These are phyloP conservation scores for Microctonus hyperodae DNA, from an alignment of 2,888 invertebrate species.

Conservation along the genomic window DNA sequence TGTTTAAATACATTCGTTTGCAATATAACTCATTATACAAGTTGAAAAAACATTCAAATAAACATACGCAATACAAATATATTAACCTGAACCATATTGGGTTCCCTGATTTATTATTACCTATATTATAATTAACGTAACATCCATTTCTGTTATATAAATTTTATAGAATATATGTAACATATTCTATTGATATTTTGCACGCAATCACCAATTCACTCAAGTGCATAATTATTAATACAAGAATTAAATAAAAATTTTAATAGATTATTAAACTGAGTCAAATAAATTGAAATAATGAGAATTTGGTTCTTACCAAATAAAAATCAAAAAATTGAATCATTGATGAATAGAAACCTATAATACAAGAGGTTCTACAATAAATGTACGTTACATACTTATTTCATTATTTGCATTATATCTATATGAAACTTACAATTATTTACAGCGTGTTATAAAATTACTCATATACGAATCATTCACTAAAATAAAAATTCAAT, in stretches of 20 bases:
- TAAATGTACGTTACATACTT: slow-evolving; percentile 3
- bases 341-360: background rate
- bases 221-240: background rate
- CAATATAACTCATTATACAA: background rate
- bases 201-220: too few species aligned
- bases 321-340: background rate
- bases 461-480: slow-evolving; percentile 20
- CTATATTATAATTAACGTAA: background rate
- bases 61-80: background rate
- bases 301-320: background rate
- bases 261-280: background rate
- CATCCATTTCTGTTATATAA: background rate
- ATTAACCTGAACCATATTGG: background rate
- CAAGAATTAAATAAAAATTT: background rate
- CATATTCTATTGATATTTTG: background rate
- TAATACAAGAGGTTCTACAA: background rate
- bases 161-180: background rate
- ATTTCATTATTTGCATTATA: slow-evolving; percentile 22
- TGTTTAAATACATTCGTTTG: too few species aligned
- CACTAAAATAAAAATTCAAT: background rate
- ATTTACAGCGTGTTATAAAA: slow-evolving; percentile 38
- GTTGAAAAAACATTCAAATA: background rate
- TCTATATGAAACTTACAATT: slow-evolving; percentile 39
- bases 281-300: background rate
- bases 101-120: background rate